phyloP scores from a whole-genome alignment of 35 echinoderm and acorn worm species.

The Patiria miniata region DNA sequence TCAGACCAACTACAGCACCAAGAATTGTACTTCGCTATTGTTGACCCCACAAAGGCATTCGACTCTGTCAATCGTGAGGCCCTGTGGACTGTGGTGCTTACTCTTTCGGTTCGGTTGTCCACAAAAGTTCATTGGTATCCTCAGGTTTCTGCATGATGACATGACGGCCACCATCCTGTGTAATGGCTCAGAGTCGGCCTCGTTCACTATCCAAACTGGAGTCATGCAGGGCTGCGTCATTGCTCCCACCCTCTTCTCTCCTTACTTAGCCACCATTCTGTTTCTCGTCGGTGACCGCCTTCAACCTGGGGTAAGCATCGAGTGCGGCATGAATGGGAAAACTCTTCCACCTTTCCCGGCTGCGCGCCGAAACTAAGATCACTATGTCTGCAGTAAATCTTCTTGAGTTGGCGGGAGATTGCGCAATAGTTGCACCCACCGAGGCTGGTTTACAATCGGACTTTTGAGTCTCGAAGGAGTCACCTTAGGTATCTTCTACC shows the following conservation, averaged over 20 bases:
- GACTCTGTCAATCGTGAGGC: conserved; percentile 26
- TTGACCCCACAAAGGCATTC: conserved; percentile 40
- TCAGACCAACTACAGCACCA: no score
- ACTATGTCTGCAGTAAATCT: background rate
- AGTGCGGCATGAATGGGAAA: background rate
- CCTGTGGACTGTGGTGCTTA: conserved; percentile 39
- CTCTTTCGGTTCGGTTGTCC: conserved; percentile 24
- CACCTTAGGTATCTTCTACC: no score
- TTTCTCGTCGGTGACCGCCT: no score
- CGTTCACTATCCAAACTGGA: conserved; percentile 23
- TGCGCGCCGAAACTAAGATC: background rate
- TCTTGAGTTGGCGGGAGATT: background rate
- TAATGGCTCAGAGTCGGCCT: conserved; percentile 17
- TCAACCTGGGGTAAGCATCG: background rate
- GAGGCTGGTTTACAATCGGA: conserved; percentile 2
- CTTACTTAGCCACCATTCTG: no score
- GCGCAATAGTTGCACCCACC: background rate
- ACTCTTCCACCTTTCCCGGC: background rate
- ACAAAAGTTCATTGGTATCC: conserved; percentile 36
- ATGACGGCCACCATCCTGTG: conserved; percentile 22
- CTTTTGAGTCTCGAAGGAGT: no score
- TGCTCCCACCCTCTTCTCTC: no score
- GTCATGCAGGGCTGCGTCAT: conserved; percentile 50
- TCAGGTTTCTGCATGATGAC: conserved; percentile 31
- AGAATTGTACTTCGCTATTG: no score